Evolutionary conservation across 1,140 invertebrate species (phyloP).

Genomic region (Cydia pomonella): DNA sequence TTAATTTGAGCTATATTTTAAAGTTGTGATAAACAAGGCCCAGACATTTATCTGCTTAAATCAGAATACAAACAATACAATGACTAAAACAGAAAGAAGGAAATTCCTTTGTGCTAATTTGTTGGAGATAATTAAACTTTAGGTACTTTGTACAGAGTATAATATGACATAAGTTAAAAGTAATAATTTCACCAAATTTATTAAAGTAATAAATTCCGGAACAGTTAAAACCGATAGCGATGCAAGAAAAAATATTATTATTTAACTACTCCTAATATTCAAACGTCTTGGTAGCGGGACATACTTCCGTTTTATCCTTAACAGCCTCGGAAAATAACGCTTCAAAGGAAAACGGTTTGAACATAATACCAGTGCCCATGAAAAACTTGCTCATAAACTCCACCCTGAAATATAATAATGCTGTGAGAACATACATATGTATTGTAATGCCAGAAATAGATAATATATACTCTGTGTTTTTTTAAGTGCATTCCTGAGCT

Average conservation of each 20-base stretch:
- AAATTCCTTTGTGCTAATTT: slow-evolving; percentile 44
- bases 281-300: background rate
- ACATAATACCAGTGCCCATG: slow-evolving; percentile 90
- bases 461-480: too few species aligned
- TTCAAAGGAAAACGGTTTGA: slow-evolving; percentile 96
- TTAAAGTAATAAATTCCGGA: too few species aligned
- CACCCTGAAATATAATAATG: slow-evolving; percentile 85
- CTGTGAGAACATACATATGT: too few species aligned
- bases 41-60: slow-evolving; percentile 7
- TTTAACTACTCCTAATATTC: background rate
- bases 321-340: slow-evolving; percentile 86
- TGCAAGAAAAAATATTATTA: too few species aligned
- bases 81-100: slow-evolving; percentile 37
- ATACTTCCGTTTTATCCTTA: slow-evolving; percentile 44
- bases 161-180: too few species aligned
- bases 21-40: slow-evolving; percentile 29
- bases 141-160: too few species aligned
- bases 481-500: too few species aligned
- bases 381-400: slow-evolving; percentile 99
- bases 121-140: slow-evolving; percentile 41
- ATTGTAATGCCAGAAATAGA: too few species aligned
- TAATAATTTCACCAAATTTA: too few species aligned
- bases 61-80: slow-evolving; percentile 10
- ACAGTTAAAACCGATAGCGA: too few species aligned
- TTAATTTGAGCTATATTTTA: background rate